Evolutionary conservation across 2,888 invertebrate genomes (phyloP), one percentile per base, ranked within the genome.

Genomic region (Nomada lathburiana): DNA sequence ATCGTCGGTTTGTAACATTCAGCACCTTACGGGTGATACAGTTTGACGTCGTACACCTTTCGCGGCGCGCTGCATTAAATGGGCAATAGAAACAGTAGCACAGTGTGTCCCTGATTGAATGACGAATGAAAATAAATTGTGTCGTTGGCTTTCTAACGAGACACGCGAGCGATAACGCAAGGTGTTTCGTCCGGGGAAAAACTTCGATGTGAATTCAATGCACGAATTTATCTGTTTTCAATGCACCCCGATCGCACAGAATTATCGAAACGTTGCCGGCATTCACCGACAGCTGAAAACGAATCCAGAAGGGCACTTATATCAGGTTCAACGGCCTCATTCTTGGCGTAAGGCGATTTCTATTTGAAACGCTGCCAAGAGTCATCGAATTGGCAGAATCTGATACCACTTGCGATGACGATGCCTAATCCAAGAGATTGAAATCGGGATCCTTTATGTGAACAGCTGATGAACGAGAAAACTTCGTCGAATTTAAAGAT

Each of bases 281-380:
- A 16, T 67, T 42, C 13, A 2, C 20, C 52, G 9, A 7, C 16
- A 20, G 26, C 52, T 70, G 47, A n/a, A 69, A 69, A 59, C 53
- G 53, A 36, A 67, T 67, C 20, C 53, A 29, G 53, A 53, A 53
- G 16, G 16, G 53, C 9, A 67, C 53, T 67, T 10, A 36, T 67
- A 20, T 5, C 16, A 67, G 67, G 69, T 70, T 70, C 69, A 9
- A 70, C 23, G 69, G 26, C n/a, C 69, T 18, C 59, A 16, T 70
- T 70, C 16, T n/a, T 23, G 2, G 47, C 26, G 59, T 70, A 70
- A 70, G 69, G 57, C 69, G 69, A 70, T 70, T 59, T 70, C 26
- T 13, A n/a, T 16, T 57, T 20, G 57, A 70, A n/a, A 44, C n/a
- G 69, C 47, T 70, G 44, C 59, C 59, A 47, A 70, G 69, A 59